Percentiles rank a stretch among this genome's conserved stretches.
Evolutionary conservation across 2,888 invertebrate genomes (phyloP).

Genomic region (Ornithoptera alexandrae): DNA sequence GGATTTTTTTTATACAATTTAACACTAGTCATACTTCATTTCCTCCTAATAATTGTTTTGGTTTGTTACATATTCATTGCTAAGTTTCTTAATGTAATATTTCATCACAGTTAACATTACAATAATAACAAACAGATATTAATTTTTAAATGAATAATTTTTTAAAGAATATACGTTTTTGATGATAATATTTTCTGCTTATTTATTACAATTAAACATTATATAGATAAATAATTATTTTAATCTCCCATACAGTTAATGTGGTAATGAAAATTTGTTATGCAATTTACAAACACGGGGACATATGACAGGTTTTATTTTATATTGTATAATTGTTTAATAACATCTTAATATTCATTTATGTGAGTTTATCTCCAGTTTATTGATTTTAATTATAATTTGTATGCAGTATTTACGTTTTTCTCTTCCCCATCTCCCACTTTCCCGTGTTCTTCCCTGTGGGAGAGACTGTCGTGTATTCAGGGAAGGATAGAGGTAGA

Average conservation of each 20-base stretch:
- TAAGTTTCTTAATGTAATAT: background rate
- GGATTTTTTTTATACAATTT: slow-evolving; percentile 7
- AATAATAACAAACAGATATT: background rate
- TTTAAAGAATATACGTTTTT: background rate
- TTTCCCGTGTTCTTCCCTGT: slow-evolving; percentile 60
- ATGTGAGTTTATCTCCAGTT: slow-evolving; percentile 40
- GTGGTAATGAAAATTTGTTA: background rate
- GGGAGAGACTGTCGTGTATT: slow-evolving; percentile 32
- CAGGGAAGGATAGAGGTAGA: slow-evolving; percentile 75
- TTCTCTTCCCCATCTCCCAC: slow-evolving; percentile 50
- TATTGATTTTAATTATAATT: slow-evolving; percentile 53
- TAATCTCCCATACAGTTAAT: background rate
- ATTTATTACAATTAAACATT: background rate
- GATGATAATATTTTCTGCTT: background rate
- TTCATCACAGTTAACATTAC: background rate
- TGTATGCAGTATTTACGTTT: slow-evolving; percentile 45
- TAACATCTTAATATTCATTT: slow-evolving; percentile 25
- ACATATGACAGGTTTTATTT: slow-evolving; percentile 8
- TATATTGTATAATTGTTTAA: slow-evolving; percentile 4
- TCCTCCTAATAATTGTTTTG: slow-evolving; percentile 9
- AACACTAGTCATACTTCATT: slow-evolving; percentile 28
- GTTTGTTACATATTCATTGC: background rate
- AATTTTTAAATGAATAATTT: background rate
- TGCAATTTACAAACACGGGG: background rate
- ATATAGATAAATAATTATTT: background rate